phyloP scores from a whole-genome alignment of 2,888 invertebrate species.

The Ochropleura plecta region DNA sequence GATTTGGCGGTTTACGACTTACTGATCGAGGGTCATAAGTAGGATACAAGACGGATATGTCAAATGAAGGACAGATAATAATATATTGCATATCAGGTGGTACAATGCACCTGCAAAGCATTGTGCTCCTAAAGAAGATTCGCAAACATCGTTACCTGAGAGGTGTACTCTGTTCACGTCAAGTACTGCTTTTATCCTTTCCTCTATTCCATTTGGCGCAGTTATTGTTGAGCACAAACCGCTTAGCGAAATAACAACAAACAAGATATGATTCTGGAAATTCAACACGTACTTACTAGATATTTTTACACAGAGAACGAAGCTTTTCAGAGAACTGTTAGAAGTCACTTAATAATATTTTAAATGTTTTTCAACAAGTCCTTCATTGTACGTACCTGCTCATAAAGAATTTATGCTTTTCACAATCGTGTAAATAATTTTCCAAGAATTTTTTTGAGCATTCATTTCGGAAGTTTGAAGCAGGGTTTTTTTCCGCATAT shows the following conservation, averaged over 20 bases:
- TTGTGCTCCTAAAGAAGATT: constrained; percentile 68
- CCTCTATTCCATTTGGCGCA: constrained; percentile 58
- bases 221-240: constrained; percentile 62
- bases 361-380: constrained; percentile 12
- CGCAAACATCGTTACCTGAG: constrained; percentile 75
- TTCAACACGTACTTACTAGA: constrained; percentile 18
- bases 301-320: constrained; percentile 16
- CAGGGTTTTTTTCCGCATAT: background rate
- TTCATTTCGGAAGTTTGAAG: constrained; percentile 7
- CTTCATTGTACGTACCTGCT: background rate
- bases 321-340: background rate
- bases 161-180: constrained; percentile 69
- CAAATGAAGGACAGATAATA: constrained; percentile 70
- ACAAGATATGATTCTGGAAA: constrained; percentile 41
- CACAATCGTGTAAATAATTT: constrained; percentile 22
- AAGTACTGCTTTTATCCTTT: constrained; percentile 68
- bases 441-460: background rate
- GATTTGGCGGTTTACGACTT: constrained; percentile 83
- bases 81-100: constrained; percentile 63
- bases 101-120: constrained; percentile 68
- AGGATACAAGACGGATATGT: constrained; percentile 71
- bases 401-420: constrained; percentile 30
- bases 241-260: constrained; percentile 44
- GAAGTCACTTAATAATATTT: constrained; percentile 6
- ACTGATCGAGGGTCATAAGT: constrained; percentile 69